A percentile compares a stretch with the other conserved stretches of the same genome.
Evolutionary conservation across 2,888 invertebrate species (phyloP).

Genomic region (Aphodius sticticus): DNA sequence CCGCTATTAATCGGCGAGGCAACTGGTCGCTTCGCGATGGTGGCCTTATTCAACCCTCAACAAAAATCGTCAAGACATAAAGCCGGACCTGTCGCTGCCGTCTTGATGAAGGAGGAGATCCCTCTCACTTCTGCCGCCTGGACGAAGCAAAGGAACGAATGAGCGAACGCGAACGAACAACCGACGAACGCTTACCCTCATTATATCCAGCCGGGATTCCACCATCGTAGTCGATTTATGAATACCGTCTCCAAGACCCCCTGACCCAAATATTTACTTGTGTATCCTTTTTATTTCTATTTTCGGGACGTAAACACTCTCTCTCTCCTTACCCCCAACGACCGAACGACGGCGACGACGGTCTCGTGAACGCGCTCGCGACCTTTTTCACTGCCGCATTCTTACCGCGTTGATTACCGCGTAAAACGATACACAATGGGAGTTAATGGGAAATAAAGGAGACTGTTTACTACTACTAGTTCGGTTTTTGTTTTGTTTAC

Average conservation of each 20-base stretch:
- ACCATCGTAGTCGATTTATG: constrained; percentile 22
- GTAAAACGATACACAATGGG: neutral
- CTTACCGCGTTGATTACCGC: neutral
- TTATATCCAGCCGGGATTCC: constrained; percentile 21
- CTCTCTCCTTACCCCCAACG: neutral
- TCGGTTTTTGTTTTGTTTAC: neutral
- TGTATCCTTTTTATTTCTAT: constrained; percentile 26
- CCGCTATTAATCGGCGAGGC: too few relatives aligned
- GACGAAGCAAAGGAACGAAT: neutral
- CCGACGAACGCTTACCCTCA: constrained; percentile 12
- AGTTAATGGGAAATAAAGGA: neutral
- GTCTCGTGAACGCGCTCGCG: neutral
- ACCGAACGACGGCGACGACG: neutral
- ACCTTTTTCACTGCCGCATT: neutral
- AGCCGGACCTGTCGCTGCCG: neutral
- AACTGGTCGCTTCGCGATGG: too few relatives aligned
- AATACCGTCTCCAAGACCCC: constrained; percentile 20
- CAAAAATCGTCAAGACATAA: neutral
- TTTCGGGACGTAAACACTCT: constrained; percentile 18
- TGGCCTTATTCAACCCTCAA: too few relatives aligned
- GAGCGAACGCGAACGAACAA: neutral
- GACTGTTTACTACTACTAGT: neutral
- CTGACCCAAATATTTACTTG: constrained; percentile 24
- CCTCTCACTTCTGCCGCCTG: neutral
- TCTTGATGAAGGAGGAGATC: neutral